Base-by-base conservation (phyloP, 2,888 invertebrate genomes). In the Chymomyza fuscimana region DNA sequence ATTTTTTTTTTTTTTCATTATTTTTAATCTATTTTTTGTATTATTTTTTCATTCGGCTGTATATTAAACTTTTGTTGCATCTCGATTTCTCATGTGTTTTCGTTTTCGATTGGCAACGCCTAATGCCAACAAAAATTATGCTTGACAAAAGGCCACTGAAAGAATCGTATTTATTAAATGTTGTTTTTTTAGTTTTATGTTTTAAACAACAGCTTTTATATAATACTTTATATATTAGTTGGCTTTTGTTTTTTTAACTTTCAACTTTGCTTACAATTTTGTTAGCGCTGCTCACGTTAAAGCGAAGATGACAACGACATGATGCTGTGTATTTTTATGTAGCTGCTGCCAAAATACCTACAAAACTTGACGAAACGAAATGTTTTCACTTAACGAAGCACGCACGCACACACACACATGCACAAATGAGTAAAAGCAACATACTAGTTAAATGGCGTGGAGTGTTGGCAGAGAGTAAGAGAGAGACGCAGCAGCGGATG, bases 341-440 rank as follows among this genome's bases (percentile, higher is more conserved):
- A 60, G 50, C 68, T 72, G 72, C 74, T 72, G 76, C 78, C 78
- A 80, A 88, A 87, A 87, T 86, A 85, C 82, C 83, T 88, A 84
- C 87, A 82, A 78, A 88, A 81, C 88, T 86, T 70, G 69, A 87
- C 87, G 87, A 88, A 79, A 56, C 78, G 67, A 79, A 82, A 86
- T 79, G 81, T 82, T 82, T 83, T 87, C 83, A 87, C 87, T 86
- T 81, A 67, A 86, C 84, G 81, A 81, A 82, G 40, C 61, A 69
- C 63, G 52, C 72, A 70, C 72, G 71, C 69, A 69, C 63, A 59
- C 72, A 71, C 72, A 73, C 69, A 70, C 65, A 16, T 50, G 52
- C 19, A 62, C 64, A 65, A 51, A 63, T 63, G 51, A 59, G 50
- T 60, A 51, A 58, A 74, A 77, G 74, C 40, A 46, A 46, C 40